These are phyloP conservation scores for Rutilus rutilus DNA, from an alignment of 2,113 vertebrate genomes.

Conservation along the genomic window DNA sequence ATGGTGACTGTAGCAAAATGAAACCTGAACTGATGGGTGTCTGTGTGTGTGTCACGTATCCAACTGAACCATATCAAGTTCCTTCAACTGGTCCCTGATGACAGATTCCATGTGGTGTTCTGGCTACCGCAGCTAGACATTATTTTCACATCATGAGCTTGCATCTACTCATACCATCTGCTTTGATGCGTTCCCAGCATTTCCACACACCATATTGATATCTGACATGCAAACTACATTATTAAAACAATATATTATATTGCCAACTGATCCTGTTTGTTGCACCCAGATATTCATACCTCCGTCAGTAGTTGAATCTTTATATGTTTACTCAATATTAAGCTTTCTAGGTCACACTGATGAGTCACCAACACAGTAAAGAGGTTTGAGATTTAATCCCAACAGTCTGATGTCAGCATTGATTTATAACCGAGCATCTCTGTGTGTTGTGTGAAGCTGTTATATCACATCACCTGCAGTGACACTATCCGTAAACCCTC, in stretches of 20 bases:
- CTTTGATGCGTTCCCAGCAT: conserved; percentile 17
- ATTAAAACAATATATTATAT: conserved; percentile 10
- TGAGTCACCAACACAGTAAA: not conserved
- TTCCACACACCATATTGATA: conserved; percentile 3
- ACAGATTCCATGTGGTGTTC: conserved; percentile 49
- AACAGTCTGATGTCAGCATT: conserved; percentile 7
- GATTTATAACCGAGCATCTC: not conserved
- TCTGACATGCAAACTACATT: not conserved
- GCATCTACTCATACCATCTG: conserved; percentile 50
- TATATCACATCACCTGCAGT: conserved; percentile 28
- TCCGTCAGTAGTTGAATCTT: not conserved
- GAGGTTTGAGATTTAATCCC: conserved; percentile 9
- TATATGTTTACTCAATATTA: not conserved
- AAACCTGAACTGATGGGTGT: conserved; percentile 27
- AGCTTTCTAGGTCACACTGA: not conserved
- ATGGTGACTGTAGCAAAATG: conserved; percentile 29
- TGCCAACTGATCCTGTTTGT: not conserved
- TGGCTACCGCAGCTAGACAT: conserved; percentile 33
- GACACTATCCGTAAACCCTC: conserved; percentile 24
- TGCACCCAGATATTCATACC: not conserved
- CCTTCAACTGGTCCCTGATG: conserved; percentile 31
- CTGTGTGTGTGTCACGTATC: conserved; percentile 49
- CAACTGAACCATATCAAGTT: conserved; percentile 47
- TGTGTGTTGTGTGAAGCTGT: conserved; percentile 16
- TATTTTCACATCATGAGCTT: conserved; percentile 49